Conservation (phyloP, 1,140 invertebrate species). For the Aphelinus atriplicis region DNA sequence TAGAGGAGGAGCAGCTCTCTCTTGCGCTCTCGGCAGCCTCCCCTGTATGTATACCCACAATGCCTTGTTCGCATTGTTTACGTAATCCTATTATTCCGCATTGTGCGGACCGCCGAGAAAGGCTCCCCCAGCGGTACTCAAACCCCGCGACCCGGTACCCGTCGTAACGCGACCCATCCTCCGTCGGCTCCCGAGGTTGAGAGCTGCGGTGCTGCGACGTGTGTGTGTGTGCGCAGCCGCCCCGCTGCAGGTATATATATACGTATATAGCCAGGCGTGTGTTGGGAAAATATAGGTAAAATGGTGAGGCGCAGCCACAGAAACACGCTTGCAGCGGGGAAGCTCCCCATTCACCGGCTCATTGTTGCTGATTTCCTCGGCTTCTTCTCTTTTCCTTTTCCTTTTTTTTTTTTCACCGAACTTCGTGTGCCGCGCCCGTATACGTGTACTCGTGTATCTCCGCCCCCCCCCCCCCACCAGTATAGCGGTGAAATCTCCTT, state of each 20-base stretch:
- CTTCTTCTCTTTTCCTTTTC: constrained; percentile 38
- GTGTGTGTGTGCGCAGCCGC: not conserved
- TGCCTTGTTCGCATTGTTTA: constrained; percentile 66
- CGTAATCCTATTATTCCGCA: constrained; percentile 66
- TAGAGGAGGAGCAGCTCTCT: not conserved
- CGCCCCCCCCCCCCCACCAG: not conserved
- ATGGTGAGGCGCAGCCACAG: constrained; percentile 43
- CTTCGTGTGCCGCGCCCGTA: not conserved
- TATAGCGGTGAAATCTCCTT: constrained; percentile 23
- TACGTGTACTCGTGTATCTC: too few relatives aligned
- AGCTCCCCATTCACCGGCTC: constrained; percentile 46
- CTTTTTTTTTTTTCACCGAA: not conserved
- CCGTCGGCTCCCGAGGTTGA: too few relatives aligned
- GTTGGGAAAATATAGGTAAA: constrained; percentile 45
- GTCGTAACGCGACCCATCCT: not conserved
- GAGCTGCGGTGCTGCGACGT: too few relatives aligned
- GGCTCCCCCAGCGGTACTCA: not conserved
- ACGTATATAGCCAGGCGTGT: constrained; percentile 31
- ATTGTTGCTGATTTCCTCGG: constrained; percentile 53
- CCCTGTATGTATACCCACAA: constrained; percentile 48
- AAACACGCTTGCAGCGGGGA: constrained; percentile 17
- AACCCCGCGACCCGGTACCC: not conserved
- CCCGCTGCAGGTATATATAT: not conserved
- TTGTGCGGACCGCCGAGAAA: constrained; percentile 46
- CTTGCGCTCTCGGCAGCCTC: not conserved